Evolutionary conservation across 2,888 invertebrate genomes (phyloP).

Genomic region (Gymnoscelis rufifasciata): DNA sequence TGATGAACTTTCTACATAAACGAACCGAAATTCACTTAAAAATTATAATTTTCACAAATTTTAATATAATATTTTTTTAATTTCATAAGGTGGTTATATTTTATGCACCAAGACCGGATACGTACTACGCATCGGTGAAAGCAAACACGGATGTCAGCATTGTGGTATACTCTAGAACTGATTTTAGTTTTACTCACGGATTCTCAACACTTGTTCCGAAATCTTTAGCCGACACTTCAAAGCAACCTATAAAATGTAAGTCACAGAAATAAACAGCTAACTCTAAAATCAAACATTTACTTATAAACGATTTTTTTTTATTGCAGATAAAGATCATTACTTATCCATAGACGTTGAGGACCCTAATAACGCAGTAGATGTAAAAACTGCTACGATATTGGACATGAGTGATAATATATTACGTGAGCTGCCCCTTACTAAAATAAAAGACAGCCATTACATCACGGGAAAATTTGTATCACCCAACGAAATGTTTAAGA

Average conservation of each 20-base stretch:
- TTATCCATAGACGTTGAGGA: slow-evolving; percentile 25
- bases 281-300: too few species aligned
- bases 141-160: slow-evolving; percentile 14
- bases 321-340: slow-evolving; percentile 19
- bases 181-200: slow-evolving; percentile 27
- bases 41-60: too few species aligned
- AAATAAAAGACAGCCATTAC: slow-evolving; percentile 20
- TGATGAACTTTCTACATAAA: too few species aligned
- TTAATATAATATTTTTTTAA: not conserved
- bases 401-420: slow-evolving; percentile 9
- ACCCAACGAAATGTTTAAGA: slow-evolving; percentile 24
- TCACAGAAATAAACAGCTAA: too few species aligned
- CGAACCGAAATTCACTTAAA: too few species aligned
- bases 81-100: slow-evolving; percentile 22
- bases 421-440: slow-evolving; percentile 12
- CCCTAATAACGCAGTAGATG: slow-evolving; percentile 25
- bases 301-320: not conserved
- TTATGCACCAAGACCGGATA: slow-evolving; percentile 16
- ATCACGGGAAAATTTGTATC: slow-evolving; percentile 24
- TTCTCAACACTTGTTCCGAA: slow-evolving; percentile 26
- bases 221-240: slow-evolving; percentile 20
- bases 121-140: slow-evolving; percentile 22
- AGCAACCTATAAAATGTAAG: slow-evolving; percentile 26
- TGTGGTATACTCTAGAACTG: slow-evolving; percentile 23
- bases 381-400: slow-evolving; percentile 13